phyloP scores from a whole-genome alignment of 2,888 invertebrate genomes.

The Formica aserva region DNA sequence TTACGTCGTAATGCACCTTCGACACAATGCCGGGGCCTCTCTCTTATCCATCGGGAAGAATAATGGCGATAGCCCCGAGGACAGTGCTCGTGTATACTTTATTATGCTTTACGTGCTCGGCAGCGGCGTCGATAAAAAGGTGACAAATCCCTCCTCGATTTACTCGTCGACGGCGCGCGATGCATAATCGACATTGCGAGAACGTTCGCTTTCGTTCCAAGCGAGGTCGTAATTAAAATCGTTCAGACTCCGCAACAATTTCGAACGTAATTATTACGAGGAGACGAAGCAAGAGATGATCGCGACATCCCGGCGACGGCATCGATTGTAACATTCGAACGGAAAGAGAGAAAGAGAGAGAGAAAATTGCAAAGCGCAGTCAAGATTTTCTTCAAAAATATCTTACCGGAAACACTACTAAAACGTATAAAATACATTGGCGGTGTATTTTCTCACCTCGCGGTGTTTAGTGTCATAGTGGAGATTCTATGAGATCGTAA shows the following conservation, averaged over 20 bases:
- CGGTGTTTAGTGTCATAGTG: constrained; percentile 69
- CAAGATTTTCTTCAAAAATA: constrained; percentile 27
- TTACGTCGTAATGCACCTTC: constrained; percentile 51
- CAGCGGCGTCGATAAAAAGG: constrained; percentile 51
- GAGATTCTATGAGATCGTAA: constrained; percentile 75
- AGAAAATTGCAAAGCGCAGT: constrained; percentile 45
- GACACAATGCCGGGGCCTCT: constrained; percentile 41
- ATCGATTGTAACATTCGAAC: background rate
- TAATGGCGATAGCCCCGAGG: constrained; percentile 64
- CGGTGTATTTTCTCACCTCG: constrained; percentile 65
- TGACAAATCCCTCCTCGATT: constrained; percentile 44
- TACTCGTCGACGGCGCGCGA: constrained; percentile 40
- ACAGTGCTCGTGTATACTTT: constrained; percentile 38
- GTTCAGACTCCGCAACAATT: background rate
- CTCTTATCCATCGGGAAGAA: constrained; percentile 64
- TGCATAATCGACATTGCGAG: constrained; percentile 17
- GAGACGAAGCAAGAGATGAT: background rate
- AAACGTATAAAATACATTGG: constrained; percentile 70
- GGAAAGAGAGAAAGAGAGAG: background rate
- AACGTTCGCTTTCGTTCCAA: constrained; percentile 16
- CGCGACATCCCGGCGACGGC: background rate
- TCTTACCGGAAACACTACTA: constrained; percentile 64
- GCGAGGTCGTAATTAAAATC: constrained; percentile 27
- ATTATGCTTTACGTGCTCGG: constrained; percentile 39
- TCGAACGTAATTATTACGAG: background rate